Conservation (phyloP, 2,888 invertebrate species). For the Lasioglossum morio region DNA sequence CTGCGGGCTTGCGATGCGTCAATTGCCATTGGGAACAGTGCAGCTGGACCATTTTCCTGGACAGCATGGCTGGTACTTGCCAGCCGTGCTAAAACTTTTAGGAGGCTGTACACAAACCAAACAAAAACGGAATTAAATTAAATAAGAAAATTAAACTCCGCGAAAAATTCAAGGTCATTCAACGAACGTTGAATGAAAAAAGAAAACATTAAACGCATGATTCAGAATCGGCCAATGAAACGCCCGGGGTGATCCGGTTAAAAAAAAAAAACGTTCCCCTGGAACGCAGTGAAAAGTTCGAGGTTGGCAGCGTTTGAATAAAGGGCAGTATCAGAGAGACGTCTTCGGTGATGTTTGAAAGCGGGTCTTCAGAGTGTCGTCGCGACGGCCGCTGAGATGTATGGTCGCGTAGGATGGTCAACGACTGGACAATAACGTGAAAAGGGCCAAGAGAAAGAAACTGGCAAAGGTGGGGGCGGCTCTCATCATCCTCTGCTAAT, state of each 20-base stretch:
- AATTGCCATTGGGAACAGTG: conserved; percentile 17
- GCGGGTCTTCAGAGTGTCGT: conserved; percentile 56
- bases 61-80: neutral
- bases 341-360: conserved; percentile 57
- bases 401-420: conserved; percentile 48
- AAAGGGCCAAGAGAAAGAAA: conserved; percentile 64
- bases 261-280: neutral
- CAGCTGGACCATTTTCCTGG: conserved; percentile 18
- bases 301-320: conserved; percentile 46
- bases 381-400: conserved; percentile 49
- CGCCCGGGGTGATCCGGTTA: conserved; percentile 25
- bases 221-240: neutral
- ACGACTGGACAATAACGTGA: conserved; percentile 61
- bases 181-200: neutral
- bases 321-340: conserved; percentile 55
- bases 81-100: conserved; percentile 3
- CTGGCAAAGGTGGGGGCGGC: conserved; percentile 45
- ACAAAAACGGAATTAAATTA: neutral
- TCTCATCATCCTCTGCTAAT: conserved; percentile 83
- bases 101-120: neutral
- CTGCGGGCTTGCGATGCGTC: conserved; percentile 18
- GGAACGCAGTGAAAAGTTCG: conserved; percentile 16
- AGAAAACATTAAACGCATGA: neutral
- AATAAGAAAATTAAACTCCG: neutral
- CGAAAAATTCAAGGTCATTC: no score